Evolutionary conservation across 2,888 invertebrate species (phyloP).

Genomic region (Cepaea hortensis): DNA sequence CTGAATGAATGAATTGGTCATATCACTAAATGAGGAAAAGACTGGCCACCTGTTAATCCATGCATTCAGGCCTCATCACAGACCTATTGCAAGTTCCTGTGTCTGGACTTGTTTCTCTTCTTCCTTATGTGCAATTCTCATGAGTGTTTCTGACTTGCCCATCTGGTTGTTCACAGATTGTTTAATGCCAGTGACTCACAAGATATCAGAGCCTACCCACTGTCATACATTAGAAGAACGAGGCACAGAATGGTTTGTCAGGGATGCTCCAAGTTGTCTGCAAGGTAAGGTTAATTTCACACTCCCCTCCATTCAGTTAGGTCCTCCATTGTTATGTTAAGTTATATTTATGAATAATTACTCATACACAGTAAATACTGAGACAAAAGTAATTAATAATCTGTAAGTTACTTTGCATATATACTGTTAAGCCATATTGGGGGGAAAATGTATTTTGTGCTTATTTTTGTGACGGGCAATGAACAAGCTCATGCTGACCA

Average conservation of each 20-base stretch:
- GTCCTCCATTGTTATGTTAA: neutral
- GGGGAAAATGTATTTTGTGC: too few species aligned
- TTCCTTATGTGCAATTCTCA: neutral
- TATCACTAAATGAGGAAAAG: too few species aligned
- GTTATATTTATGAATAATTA: neutral
- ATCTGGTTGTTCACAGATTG: conserved; percentile 72
- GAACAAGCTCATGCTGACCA: too few species aligned
- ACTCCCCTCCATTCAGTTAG: too few species aligned
- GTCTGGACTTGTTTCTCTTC: too few species aligned
- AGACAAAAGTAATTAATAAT: neutral
- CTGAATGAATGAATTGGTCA: too few species aligned
- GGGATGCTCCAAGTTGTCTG: conserved; percentile 35
- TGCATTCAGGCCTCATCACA: too few species aligned
- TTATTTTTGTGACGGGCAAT: too few species aligned
- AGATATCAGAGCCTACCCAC: conserved; percentile 31
- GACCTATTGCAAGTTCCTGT: too few species aligned
- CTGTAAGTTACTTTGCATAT: too few species aligned
- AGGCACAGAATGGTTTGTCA: conserved; percentile 36
- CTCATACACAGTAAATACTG: neutral
- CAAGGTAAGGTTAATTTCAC: conserved; percentile 18
- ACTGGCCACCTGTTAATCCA: too few species aligned
- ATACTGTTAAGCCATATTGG: too few species aligned
- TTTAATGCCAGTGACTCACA: conserved; percentile 32
- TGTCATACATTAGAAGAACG: conserved; percentile 2
- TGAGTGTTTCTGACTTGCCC: neutral